phyloP scores from a whole-genome alignment of 2,113 vertebrate genomes.

The Aleadryas rufinucha region DNA sequence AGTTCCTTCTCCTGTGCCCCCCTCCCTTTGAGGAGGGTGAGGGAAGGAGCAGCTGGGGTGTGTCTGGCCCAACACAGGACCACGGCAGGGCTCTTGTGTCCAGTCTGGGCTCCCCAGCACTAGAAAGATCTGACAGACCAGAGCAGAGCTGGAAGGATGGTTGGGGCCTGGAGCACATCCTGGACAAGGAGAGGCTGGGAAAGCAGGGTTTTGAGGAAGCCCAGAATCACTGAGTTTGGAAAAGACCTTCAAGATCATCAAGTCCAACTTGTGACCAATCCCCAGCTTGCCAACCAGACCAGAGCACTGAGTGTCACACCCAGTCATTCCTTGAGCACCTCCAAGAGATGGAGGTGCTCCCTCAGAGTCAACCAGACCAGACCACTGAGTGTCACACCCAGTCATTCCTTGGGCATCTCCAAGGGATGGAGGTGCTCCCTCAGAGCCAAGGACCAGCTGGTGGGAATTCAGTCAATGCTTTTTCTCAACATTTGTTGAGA shows the following conservation, averaged over 20 bases:
- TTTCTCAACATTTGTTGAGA: neutral
- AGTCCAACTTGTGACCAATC: neutral
- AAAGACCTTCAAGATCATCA: neutral
- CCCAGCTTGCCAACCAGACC: neutral
- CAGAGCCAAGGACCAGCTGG: neutral
- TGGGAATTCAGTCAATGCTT: neutral
- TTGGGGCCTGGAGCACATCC: neutral
- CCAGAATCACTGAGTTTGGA: neutral
- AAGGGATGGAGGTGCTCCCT: no score
- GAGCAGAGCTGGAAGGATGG: neutral
- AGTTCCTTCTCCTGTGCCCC: neutral
- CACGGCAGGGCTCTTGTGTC: neutral
- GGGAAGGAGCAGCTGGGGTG: neutral
- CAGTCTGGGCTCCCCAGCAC: neutral
- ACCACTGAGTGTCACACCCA: neutral
- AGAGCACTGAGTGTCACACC: neutral
- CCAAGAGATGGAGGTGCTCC: no score
- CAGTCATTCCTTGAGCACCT: neutral
- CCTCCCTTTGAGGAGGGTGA: neutral
- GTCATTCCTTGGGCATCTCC: neutral
- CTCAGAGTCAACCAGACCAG: neutral
- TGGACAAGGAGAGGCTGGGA: neutral
- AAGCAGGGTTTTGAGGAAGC: neutral
- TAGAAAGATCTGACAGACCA: neutral
- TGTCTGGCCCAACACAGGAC: neutral